Evolutionary conservation across 2,113 vertebrate genomes (phyloP).

Genomic region (Microcebus murinus): DNA sequence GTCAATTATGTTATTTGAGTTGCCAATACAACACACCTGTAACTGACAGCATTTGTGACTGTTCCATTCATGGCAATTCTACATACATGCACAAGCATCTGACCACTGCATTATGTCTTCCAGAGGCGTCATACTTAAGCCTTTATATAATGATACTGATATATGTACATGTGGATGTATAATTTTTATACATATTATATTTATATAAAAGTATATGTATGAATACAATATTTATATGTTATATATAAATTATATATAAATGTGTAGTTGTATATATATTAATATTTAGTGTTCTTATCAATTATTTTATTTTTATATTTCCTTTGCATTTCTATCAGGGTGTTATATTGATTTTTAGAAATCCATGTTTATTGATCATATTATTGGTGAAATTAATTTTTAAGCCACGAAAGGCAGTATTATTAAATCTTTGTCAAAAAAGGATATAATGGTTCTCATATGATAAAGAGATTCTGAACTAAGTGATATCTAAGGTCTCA

Average conservation of each 20-base stretch:
- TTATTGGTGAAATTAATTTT: background rate
- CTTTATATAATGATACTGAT: background rate
- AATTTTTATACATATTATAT: background rate
- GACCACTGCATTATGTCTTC: background rate
- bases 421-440: constrained; percentile 26
- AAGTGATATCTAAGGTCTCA: background rate
- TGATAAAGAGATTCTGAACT: background rate
- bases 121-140: background rate
- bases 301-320: background rate
- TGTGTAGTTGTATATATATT: background rate
- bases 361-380: background rate
- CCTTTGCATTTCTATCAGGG: background rate
- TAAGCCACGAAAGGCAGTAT: background rate
- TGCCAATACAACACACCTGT: background rate
- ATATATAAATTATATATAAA: background rate
- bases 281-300: background rate
- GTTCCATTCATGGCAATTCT: background rate
- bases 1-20: background rate
- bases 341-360: background rate
- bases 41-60: background rate
- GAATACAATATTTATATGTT: too few relatives aligned
- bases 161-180: background rate
- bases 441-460: background rate
- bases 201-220: too few relatives aligned
- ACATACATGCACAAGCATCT: background rate